phyloP scores from a whole-genome alignment of 2,113 vertebrate genomes.

The Hassar affinis region DNA sequence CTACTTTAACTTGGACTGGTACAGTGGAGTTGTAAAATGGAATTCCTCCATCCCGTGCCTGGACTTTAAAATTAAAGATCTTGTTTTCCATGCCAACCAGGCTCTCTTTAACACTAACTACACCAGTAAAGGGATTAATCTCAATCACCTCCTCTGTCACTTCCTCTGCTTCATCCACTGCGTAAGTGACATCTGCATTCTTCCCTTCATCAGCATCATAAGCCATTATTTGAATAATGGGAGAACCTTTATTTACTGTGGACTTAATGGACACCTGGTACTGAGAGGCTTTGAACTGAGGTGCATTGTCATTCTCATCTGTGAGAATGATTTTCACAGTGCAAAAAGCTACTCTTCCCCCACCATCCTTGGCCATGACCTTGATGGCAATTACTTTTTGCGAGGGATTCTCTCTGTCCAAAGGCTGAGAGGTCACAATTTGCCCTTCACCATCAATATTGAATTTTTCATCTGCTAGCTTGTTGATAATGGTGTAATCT shows the following conservation, averaged over 20 bases:
- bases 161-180: slow-evolving; percentile 80
- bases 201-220: slow-evolving; percentile 93
- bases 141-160: slow-evolving; percentile 84
- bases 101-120: slow-evolving; percentile 89
- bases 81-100: slow-evolving; percentile 87
- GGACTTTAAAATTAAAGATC: slow-evolving; percentile 88
- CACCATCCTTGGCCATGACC: slow-evolving; percentile 93
- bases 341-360: slow-evolving; percentile 92
- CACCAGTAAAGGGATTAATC: slow-evolving; percentile 88
- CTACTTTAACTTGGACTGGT: slow-evolving; percentile 85
- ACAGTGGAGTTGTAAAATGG: slow-evolving; percentile 88
- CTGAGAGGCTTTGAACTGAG: slow-evolving; percentile 86
- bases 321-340: slow-evolving; percentile 95
- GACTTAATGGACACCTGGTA: slow-evolving; percentile 90
- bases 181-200: slow-evolving; percentile 94
- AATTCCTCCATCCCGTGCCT: slow-evolving; percentile 87
- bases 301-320: slow-evolving; percentile 94
- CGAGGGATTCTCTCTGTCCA: slow-evolving; percentile 91
- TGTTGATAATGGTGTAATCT: slow-evolving; percentile 96
- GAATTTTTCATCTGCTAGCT: slow-evolving; percentile 90
- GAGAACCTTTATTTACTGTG: slow-evolving; percentile 85
- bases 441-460: slow-evolving; percentile 79
- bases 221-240: slow-evolving; percentile 90
- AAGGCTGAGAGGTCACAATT: slow-evolving; percentile 83
- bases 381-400: slow-evolving; percentile 93